These are phyloP conservation scores for Seira ritae DNA, from an alignment of 2,888 invertebrate species.

Conservation along the genomic window DNA sequence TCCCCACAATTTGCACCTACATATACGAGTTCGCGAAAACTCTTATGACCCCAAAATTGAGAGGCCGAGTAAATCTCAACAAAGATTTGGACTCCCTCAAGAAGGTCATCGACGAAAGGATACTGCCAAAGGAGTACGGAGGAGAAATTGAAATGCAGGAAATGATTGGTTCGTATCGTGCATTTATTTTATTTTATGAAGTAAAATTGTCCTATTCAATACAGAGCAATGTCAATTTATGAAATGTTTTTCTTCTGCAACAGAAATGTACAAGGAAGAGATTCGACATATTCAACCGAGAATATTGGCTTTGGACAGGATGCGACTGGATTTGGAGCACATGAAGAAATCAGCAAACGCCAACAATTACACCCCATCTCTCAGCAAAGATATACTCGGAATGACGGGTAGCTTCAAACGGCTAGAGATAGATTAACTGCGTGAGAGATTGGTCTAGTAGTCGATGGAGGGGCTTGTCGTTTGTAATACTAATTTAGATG, in stretches of 20 bases:
- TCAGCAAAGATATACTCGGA: slow-evolving; percentile 66
- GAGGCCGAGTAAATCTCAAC: slow-evolving; percentile 83
- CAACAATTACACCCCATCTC: slow-evolving; percentile 52
- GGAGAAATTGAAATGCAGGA: slow-evolving; percentile 88
- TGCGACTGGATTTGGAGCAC: slow-evolving; percentile 78
- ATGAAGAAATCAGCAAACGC: slow-evolving; percentile 68
- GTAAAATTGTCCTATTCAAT: neutral
- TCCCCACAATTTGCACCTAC: slow-evolving; percentile 85
- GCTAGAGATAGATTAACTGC: slow-evolving; percentile 70
- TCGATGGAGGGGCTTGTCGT: too few species aligned
- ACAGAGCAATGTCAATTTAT: neutral
- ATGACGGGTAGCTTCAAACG: slow-evolving; percentile 72
- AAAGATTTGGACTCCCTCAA: slow-evolving; percentile 85
- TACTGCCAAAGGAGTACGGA: slow-evolving; percentile 89
- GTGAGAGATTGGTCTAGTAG: too few species aligned
- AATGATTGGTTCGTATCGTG: slow-evolving; percentile 84
- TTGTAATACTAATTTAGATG: too few species aligned
- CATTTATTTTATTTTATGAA: too few species aligned
- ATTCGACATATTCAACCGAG: slow-evolving; percentile 80
- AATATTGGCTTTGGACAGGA: slow-evolving; percentile 82
- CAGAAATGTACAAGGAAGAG: slow-evolving; percentile 83
- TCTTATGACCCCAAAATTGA: slow-evolving; percentile 84
- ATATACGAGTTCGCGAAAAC: slow-evolving; percentile 84
- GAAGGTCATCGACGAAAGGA: slow-evolving; percentile 83
- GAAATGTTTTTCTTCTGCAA: neutral